Conservation (phyloP, 1,140 invertebrate genomes). For the Drosophila sechellia region DNA sequence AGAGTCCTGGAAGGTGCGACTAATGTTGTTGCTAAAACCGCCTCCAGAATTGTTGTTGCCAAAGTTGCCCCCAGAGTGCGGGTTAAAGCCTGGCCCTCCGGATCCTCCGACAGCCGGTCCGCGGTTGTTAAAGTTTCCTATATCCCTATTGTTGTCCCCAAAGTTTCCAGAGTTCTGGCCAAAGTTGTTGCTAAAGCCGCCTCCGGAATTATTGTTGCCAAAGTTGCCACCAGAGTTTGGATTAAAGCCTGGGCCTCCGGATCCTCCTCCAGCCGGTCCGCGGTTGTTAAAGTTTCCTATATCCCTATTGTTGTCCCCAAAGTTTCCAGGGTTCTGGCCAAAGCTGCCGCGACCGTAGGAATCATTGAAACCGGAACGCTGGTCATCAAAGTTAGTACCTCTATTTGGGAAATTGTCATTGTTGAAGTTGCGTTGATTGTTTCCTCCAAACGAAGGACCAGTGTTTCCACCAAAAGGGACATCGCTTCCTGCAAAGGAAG, state of each 20-base stretch:
- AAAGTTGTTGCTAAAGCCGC: conserved; percentile 32
- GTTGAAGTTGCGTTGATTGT: conserved; percentile 13
- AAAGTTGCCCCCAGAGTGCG: conserved; percentile 1
- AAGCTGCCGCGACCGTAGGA: conserved; percentile 26
- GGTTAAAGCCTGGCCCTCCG: conserved; percentile 15
- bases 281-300: conserved; percentile 20
- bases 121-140: conserved; percentile 19
- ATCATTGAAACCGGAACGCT: conserved; percentile 16
- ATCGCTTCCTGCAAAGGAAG: conserved; percentile 3
- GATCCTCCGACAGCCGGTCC: background rate
- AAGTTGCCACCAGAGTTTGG: conserved; percentile 3
- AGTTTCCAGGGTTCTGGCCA: conserved; percentile 13
- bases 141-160: conserved; percentile 9
- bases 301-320: conserved; percentile 13
- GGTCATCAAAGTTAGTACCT: conserved; percentile 19
- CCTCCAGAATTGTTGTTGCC: conserved; percentile 1
- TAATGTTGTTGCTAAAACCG: conserved; percentile 40
- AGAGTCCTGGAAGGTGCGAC: conserved; percentile 26
- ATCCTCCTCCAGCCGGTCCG: background rate
- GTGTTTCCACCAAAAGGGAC: background rate
- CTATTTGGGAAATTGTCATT: conserved; percentile 24
- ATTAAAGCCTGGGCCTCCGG: conserved; percentile 16
- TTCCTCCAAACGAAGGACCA: conserved; percentile 3
- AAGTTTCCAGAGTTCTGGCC: conserved; percentile 16
- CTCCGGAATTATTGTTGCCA: background rate